Base-by-base conservation (phyloP, 2,113 vertebrate species). In the Gambusia holbrooki region DNA sequence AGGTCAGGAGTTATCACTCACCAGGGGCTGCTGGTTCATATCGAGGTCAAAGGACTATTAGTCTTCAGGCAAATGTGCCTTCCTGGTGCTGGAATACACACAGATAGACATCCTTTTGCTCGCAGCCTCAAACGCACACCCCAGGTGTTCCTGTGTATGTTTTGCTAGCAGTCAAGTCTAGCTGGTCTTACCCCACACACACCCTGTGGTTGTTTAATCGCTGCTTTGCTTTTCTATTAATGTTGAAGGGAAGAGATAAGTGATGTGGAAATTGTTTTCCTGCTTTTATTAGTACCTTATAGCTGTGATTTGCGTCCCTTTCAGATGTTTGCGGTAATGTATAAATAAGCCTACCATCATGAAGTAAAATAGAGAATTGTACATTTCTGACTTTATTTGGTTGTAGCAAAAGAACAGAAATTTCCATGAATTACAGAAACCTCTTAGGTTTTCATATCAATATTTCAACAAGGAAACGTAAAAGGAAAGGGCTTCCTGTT, bases 1-100 rank as follows among this genome's bases (percentile, higher is more conserved):
- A 68, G 91, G 92, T 92, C 92, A 87, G 89, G 87, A 91, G 85
- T 91, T 91, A 93, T 89, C 82, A 74, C 84, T 81, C 88, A 83
- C 80, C 54, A 72, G 84, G 76, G 85, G 80, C 85, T 73, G 76
- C 71, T 68, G 77, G 90, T 85, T 93, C 91, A 92, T 61, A 12
- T 67, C 83, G 71, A 84, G 88, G 90, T 90, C 92, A 90, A 87
- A 85, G 80, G 82, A 76, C 76, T 69, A 85, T 91, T 90, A 88
- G 81, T 92, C 90, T 92, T 79, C 37, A 13, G 78, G 77, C 79
- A 81, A 80, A 72, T 69, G 70, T 54, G 80, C 67, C 61, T 86
- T 81, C 82, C 78, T 74, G 73, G 19, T 66, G 54, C 77, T 37
- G 15, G 33, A 69, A 48, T 70, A 78, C 66, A 72, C 77, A 68